Percentiles rank a stretch among this genome's conserved stretches.
Evolutionary conservation across 2,888 invertebrate species (phyloP).

Genomic region (Agriopis marginaria): DNA sequence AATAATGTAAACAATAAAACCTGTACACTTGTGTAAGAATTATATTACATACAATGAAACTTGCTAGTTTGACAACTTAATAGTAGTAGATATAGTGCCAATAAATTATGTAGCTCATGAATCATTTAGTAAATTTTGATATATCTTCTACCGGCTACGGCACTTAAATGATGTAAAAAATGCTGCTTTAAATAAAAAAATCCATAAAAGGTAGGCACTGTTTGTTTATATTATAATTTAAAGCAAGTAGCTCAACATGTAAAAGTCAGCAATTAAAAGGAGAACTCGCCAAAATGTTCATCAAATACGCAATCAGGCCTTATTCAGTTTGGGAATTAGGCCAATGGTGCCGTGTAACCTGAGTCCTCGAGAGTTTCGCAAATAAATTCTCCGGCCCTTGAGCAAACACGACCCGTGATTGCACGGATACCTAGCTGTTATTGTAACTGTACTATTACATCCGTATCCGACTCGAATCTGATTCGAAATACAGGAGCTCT

Average conservation of each 20-base stretch:
- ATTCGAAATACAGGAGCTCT: constrained; percentile 11
- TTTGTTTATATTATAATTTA: constrained; percentile 11
- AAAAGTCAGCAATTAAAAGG: constrained; percentile 52
- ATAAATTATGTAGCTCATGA: too few species aligned
- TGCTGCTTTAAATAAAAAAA: not conserved
- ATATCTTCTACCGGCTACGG: too few species aligned
- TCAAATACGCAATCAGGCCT: constrained; percentile 70
- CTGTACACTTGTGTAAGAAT: too few species aligned
- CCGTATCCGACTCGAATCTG: constrained; percentile 20
- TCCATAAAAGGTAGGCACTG: not conserved
- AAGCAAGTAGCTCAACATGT: constrained; percentile 31
- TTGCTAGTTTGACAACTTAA: too few species aligned
- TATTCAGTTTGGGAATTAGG: constrained; percentile 76
- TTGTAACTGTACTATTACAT: constrained; percentile 29
- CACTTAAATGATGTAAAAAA: not conserved
- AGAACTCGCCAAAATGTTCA: constrained; percentile 60
- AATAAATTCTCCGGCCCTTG: constrained; percentile 74
- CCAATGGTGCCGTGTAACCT: constrained; percentile 56
- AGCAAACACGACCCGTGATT: constrained; percentile 72
- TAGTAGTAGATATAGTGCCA: too few species aligned
- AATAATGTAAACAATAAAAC: too few species aligned
- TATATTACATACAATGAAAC: too few species aligned
- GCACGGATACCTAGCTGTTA: constrained; percentile 49
- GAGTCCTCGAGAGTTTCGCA: constrained; percentile 73
- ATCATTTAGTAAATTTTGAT: too few species aligned